Evolutionary conservation across 2,797 vertebrate genomes (phyloP), one percentile per base, ranked within the genome.

Genomic region (Acestrorhynchus altus): DNA sequence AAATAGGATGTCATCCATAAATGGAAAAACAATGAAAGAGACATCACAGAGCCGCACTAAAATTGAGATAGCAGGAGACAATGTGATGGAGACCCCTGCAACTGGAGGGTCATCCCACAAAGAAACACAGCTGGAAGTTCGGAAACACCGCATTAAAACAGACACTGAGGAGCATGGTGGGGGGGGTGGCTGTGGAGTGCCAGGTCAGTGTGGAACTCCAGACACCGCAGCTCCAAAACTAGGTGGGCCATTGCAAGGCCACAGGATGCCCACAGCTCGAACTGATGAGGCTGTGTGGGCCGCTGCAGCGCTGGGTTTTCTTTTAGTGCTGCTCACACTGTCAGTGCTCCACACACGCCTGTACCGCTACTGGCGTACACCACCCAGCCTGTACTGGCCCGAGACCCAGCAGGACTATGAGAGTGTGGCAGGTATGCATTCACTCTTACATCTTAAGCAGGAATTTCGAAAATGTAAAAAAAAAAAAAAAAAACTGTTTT

Each of bases 281-380:
- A 94, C 94, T 0, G 93, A 96, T 4, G 96, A 98, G 79, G 96
- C 96, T 0, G 89, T 92, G 67, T 98, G 96, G 96, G 96, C 96
- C 0, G 96, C 95, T 1, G 95, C 93, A 0, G 94, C 96, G 0
- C 87, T 98, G 57, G 95, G 95, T 11, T 96, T 96, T 85, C 90
- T 97, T 72, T 86, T 98, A 77, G 91, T 94, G 26, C 90, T 96
- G 66, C 92, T 97, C 26, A 93, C 94, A 0, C 86, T 97, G 72
- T 95, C 95, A 0, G 90, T 96, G 1, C 92, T 98, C 24, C 96
- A 96, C 88, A 96, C 96, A 0, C 92, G 95, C 1, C 92, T 98
- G 51, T 96, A 96, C 86, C 93, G 92, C 18, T 91, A 94, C 84
- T 97, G 95, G 91, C 93, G 90, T 52, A 91, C 91, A 0, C 76